Percentiles rank a stretch among this genome's conserved stretches.
These are phyloP conservation scores for Atrina japonica DNA, from an alignment of 2,888 invertebrate genomes.

Conservation along the genomic window DNA sequence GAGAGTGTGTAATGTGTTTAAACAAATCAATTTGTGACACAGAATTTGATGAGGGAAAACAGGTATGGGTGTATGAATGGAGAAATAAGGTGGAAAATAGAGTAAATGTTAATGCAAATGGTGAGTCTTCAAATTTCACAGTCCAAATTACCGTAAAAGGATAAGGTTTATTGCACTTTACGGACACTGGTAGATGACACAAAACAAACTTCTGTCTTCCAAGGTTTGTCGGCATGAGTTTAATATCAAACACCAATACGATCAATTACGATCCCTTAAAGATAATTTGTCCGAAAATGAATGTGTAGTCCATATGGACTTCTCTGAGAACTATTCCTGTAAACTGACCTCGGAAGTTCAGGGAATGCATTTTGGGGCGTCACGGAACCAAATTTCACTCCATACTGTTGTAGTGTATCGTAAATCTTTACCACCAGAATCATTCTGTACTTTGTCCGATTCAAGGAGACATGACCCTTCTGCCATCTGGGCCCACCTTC, in stretches of 20 bases:
- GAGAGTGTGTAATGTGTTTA: conserved; percentile 36
- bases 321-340: conserved; percentile 44
- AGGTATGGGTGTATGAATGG: conserved; percentile 23
- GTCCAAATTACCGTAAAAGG: conserved; percentile 13
- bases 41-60: conserved; percentile 4
- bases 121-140: not conserved
- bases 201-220: not conserved
- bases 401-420: conserved; percentile 6
- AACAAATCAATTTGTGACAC: not conserved
- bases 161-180: conserved; percentile 2
- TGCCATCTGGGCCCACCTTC: conserved; percentile 12
- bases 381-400: conserved; percentile 9
- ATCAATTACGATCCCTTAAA: conserved; percentile 13
- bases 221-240: conserved; percentile 16
- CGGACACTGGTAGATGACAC: not conserved
- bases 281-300: conserved; percentile 28
- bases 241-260: conserved; percentile 22
- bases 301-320: conserved; percentile 44
- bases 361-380: conserved; percentile 40
- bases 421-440: not conserved
- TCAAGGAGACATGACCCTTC: conserved; percentile 18
- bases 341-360: conserved; percentile 35
- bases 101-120: conserved; percentile 22
- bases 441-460: conserved; percentile 25
- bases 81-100: conserved; percentile 19